Conservation (phyloP, 2,113 vertebrate species). For the Pollachius pollachius region DNA sequence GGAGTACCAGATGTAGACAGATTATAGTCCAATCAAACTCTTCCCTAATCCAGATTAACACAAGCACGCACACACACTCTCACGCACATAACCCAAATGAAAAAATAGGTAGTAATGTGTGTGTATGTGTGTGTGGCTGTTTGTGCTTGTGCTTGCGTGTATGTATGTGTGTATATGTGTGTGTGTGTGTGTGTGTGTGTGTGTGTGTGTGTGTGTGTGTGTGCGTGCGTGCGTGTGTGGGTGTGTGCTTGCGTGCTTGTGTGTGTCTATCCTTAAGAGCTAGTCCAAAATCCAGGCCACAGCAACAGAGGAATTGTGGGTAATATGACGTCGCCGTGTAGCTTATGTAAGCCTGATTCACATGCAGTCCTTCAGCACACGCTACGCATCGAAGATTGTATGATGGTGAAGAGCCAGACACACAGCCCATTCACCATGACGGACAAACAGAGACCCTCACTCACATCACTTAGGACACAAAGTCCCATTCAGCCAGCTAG, state of each 20-base stretch:
- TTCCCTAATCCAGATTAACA: neutral
- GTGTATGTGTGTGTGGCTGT: conserved; percentile 1
- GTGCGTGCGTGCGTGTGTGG: conserved; percentile 6
- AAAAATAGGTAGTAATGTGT: neutral
- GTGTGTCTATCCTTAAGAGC: neutral
- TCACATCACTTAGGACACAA: too few species aligned
- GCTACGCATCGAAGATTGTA: too few species aligned
- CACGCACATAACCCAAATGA: neutral
- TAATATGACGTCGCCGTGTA: neutral
- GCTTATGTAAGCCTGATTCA: neutral
- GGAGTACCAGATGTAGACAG: neutral
- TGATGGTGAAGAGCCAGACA: neutral
- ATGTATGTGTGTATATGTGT: neutral
- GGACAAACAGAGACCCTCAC: neutral
- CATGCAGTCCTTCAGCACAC: neutral
- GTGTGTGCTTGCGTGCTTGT: conserved; percentile 9
- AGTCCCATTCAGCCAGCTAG: too few species aligned
- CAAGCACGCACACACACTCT: conserved; percentile 9
- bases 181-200: conserved; percentile 8
- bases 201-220: conserved; percentile 15
- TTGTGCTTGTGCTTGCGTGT: neutral
- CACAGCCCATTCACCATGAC: neutral
- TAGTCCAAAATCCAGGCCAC: neutral
- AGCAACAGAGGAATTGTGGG: neutral
- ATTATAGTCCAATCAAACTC: neutral